Evolutionary conservation across 2,113 vertebrate species (phyloP), one percentile per base, ranked within the genome.

Genomic region (Pedionomus torquatus): DNA sequence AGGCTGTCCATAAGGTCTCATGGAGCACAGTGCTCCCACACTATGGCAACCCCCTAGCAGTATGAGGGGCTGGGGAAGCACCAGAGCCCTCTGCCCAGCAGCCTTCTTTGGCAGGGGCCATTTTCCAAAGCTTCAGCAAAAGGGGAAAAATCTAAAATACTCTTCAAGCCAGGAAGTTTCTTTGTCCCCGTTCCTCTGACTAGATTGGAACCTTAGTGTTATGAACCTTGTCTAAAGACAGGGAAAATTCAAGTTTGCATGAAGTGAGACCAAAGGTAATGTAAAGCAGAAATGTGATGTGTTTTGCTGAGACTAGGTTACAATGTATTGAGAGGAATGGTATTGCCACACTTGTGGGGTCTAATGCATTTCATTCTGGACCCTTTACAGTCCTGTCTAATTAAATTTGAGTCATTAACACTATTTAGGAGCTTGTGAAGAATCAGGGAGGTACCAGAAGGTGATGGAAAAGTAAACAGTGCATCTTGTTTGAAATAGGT

Each of bases 11-110:
- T 37, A 58, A 80, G 18, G 48, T 72, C 24, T 26, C 10, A 30
- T 12, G 23, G 9, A 71, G 18, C 12, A 31, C 31, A 0, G 0
- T 1, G 3, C 3, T 71, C 69, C n/a, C 44, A 55, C 26, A 4
- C 31, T n/a, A 28, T 43, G 17, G 31, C 63, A 91, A 17, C 33
- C 63, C 41, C 24, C n/a, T 35, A 20, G 65, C 14, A 31, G 26
- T 21, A 48, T 20, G 8, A 85, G 44, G 44, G 39, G 25, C 19
- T 89, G 46, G 46, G 23, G 44, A 75, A 76, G 23, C 10, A 37
- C 16, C 49, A n/a, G 16, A 81, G 23, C 13, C 28, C 30, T 70
- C 26, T 30, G 14, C 31, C 13, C 6, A 11, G 57, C 24, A 77
- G 21, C 10, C 3, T 2, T 9, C 57, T 60, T 66, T 85, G 10